Conservation (phyloP, 2,113 vertebrate species). For the Lycocorax pyrrhopterus region DNA sequence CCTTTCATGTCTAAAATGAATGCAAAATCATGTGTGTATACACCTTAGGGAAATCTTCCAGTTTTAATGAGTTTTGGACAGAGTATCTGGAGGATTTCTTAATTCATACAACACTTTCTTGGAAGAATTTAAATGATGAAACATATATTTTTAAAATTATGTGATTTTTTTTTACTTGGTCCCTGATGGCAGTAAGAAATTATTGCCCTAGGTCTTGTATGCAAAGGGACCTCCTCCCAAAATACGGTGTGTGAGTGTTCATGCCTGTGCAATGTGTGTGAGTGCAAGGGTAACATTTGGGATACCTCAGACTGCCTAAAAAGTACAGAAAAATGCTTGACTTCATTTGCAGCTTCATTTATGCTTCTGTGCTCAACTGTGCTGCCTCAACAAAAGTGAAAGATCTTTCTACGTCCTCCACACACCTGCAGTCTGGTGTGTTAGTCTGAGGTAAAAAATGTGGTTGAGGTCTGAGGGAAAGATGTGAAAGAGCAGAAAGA, state of each 20-base stretch:
- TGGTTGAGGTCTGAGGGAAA: neutral
- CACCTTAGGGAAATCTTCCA: neutral
- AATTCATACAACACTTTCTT: neutral
- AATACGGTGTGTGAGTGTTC: neutral
- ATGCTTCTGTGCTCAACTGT: neutral
- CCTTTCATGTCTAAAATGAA: neutral
- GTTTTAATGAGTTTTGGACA: neutral
- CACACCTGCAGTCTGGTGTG: slow-evolving; percentile 19
- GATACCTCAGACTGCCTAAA: neutral
- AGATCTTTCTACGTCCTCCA: neutral
- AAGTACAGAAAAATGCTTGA: neutral
- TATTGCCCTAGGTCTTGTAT: neutral
- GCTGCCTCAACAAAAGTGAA: neutral
- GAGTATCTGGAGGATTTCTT: neutral
- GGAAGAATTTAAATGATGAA: neutral
- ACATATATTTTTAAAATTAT: neutral
- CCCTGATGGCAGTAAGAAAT: neutral
- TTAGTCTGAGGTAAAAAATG: neutral
- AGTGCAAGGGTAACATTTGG: neutral
- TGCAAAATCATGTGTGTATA: neutral
- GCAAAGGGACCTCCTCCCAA: neutral
- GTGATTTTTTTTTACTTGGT: neutral
- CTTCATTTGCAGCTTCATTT: neutral
- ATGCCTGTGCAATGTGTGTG: neutral
- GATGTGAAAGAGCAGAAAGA: neutral